Conservation (phyloP, 1,140 invertebrate genomes). For the Eubasilissa regina region DNA sequence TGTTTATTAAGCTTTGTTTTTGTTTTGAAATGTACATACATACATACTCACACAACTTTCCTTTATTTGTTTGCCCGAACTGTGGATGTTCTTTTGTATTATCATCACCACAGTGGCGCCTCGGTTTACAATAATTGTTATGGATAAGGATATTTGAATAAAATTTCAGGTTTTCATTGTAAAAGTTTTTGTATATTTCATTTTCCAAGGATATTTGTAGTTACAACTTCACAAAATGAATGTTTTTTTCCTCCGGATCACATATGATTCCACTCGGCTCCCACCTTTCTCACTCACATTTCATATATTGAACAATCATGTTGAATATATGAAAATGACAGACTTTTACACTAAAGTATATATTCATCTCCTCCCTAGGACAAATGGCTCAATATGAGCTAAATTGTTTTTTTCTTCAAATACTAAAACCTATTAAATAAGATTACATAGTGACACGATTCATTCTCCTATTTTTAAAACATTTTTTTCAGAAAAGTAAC, state of each 20-base stretch:
- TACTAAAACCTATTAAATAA: conserved; percentile 58
- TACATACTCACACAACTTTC: too few relatives aligned
- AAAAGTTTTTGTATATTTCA: conserved; percentile 41
- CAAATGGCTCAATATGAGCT: conserved; percentile 60
- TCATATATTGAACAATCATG: conserved; percentile 40
- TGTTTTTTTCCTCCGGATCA: conserved; percentile 35
- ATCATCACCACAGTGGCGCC: too few relatives aligned
- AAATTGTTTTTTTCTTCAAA: conserved; percentile 57
- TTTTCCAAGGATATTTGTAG: conserved; percentile 49
- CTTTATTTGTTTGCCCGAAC: too few relatives aligned
- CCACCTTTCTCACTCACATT: conserved; percentile 5
- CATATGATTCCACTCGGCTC: neutral
- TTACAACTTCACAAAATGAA: conserved; percentile 52
- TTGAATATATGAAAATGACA: conserved; percentile 53
- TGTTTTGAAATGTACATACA: too few relatives aligned
- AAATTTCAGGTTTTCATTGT: conserved; percentile 30
- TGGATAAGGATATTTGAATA: neutral
- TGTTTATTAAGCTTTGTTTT: too few relatives aligned
- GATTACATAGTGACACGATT: conserved; percentile 47
- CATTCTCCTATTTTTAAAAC: conserved; percentile 2
- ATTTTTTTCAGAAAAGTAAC: conserved; percentile 19
- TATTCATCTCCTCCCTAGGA: conserved; percentile 50
- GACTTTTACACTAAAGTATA: conserved; percentile 50
- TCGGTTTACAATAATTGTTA: too few relatives aligned
- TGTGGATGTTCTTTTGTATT: too few relatives aligned